Conservation (phyloP, 2,888 invertebrate genomes). For the Acleris laterana region DNA sequence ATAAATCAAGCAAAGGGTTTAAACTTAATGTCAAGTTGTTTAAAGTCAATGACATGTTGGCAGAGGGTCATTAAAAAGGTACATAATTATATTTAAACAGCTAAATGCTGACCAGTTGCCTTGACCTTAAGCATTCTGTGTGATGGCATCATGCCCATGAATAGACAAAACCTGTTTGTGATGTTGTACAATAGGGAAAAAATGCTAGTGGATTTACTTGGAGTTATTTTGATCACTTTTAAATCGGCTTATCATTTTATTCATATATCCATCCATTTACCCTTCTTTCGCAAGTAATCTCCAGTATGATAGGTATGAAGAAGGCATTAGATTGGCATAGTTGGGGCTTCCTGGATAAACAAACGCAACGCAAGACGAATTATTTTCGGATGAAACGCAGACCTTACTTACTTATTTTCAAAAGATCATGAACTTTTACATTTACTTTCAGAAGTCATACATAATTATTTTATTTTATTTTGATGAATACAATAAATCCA, state of each 20-base stretch:
- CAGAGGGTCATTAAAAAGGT: slow-evolving; percentile 1
- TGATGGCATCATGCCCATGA: slow-evolving; percentile 44
- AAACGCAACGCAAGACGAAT: too few species aligned
- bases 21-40: slow-evolving; percentile 6
- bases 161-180: slow-evolving; percentile 50
- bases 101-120: slow-evolving; percentile 40
- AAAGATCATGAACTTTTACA: too few species aligned
- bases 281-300: too few species aligned
- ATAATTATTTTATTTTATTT: too few species aligned
- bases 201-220: slow-evolving; percentile 6
- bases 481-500: too few species aligned
- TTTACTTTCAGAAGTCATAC: too few species aligned
- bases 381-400: too few species aligned
- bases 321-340: too few species aligned
- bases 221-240: slow-evolving; percentile 2
- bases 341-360: too few species aligned
- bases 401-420: too few species aligned
- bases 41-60: slow-evolving; percentile 25
- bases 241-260: not conserved
- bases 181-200: slow-evolving; percentile 28
- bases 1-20: not conserved
- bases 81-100: slow-evolving; percentile 30
- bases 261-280: not conserved
- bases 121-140: slow-evolving; percentile 59
- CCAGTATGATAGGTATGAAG: too few species aligned